These are phyloP conservation scores for Trochalopteron elliotii DNA, from an alignment of 2,113 vertebrate genomes.

Conservation along the genomic window DNA sequence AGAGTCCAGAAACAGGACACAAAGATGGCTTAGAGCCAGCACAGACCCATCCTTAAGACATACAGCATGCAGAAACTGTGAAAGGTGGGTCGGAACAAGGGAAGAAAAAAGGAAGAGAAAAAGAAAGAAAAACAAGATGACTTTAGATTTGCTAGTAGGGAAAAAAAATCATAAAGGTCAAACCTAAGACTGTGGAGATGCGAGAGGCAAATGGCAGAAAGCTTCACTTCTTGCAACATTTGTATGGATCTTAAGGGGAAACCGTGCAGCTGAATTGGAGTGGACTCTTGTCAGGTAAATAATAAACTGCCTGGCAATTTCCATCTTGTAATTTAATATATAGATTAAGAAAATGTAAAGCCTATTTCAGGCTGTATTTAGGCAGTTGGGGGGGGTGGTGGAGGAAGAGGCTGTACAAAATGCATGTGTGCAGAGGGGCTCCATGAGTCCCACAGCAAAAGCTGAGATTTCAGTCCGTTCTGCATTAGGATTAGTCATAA, in stretches of 20 bases:
- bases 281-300: background rate
- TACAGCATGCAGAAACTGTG: background rate
- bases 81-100: background rate
- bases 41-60: background rate
- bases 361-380: background rate
- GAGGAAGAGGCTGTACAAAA: no score
- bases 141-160: background rate
- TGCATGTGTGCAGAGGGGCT: background rate
- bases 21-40: constrained; percentile 53
- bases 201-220: background rate
- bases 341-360: background rate
- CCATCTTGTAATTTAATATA: background rate
- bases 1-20: constrained; percentile 2
- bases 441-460: background rate
- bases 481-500: background rate
- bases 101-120: background rate
- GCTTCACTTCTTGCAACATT: background rate
- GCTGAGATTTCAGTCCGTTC: background rate
- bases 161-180: constrained; percentile 34
- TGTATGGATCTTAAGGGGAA: background rate
- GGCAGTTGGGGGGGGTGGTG: fast-evolving
- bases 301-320: background rate
- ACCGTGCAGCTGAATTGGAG: background rate
- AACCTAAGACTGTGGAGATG: background rate
- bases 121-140: background rate